Base-by-base conservation (phyloP, 92 coral and sea anemone species). In the Meandrina meandrites region DNA sequence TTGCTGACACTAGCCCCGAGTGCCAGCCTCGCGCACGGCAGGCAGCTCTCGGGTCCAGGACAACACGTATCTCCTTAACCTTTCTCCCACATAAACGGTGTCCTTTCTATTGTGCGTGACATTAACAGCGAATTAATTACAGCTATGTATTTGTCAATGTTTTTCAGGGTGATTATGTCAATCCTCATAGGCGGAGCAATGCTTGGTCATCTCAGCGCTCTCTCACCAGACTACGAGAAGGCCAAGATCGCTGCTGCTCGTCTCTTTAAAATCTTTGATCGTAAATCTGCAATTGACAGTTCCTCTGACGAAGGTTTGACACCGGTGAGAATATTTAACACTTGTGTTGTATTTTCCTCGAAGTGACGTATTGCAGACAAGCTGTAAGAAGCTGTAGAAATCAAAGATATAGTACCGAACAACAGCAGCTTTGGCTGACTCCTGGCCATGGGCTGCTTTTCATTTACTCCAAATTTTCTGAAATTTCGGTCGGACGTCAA, bases 231-330 rank as follows among this genome's bases (percentile, higher is more conserved):
- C 87, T 96, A 92, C 66, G 90, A 87, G 16, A 94, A 96, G 66
- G 98, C 98, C 80, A 96, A 91, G 86, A 80, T 89, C 10, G 98
- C 98, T 24, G 98, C 98, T 71, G 93, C 94, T 35, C 91, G 94
- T 54, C 90, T 96, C 86, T 96, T 96, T 57, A 84, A 89, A 53
- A 90, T 96, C 27, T 89, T 92, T 81, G 96, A 94, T 45, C 94
- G 88, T 48, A 84, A 86, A 16, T 88, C 98, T 5, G 88, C 85
- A 11, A 96, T 96, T 47, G 94, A 96, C 91, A 96, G 96, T 81
- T 89, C 95, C 34, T 94, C 96, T 32, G 91, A 92, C 3, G 89
- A 89, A 34, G 98, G 98, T 8, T 48, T 81, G 37, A 89, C 75
- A 54, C 98, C 96, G 78, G 98, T 96, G 87, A 92, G 96, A 30